A percentile compares a stretch with the other conserved stretches of the same genome.
Evolutionary conservation across 37 sponge, comb jelly and placozoan species (phyloP).

Genomic region (Diacarnus erythraeanus): DNA sequence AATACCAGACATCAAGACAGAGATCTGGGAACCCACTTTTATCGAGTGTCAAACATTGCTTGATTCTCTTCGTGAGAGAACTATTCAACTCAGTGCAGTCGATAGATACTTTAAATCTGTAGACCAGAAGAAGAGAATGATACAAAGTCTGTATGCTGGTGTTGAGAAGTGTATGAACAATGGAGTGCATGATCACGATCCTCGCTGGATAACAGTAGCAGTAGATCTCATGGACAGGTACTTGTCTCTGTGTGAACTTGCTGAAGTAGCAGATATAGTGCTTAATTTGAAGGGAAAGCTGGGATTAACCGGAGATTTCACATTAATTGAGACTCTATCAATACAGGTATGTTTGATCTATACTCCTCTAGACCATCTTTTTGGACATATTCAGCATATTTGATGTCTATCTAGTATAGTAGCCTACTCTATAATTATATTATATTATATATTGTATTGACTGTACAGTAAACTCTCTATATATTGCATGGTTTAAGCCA

Average conservation of each 20-base stretch:
- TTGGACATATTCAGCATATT: background rate
- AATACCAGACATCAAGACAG: slow-evolving; percentile 5
- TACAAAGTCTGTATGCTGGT: background rate
- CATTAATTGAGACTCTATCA: slow-evolving; percentile 24
- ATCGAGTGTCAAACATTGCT: slow-evolving; percentile 11
- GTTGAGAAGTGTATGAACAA: background rate
- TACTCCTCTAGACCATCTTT: background rate
- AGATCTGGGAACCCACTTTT: slow-evolving; percentile 37
- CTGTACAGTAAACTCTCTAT: too few relatives aligned
- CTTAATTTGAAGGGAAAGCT: slow-evolving; percentile 20
- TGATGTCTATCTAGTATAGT: too few relatives aligned
- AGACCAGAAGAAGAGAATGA: background rate
- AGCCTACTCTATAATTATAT: too few relatives aligned
- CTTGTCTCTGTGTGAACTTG: slow-evolving; percentile 5
- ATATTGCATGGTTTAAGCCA: too few relatives aligned
- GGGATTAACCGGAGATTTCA: slow-evolving; percentile 37
- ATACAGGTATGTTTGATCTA: background rate
- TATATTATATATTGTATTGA: too few relatives aligned
- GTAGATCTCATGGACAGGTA: slow-evolving; percentile 8
- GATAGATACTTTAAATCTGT: background rate
- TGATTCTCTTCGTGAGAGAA: background rate
- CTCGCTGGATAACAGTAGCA: background rate
- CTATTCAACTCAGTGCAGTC: slow-evolving; percentile 18
- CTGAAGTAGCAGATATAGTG: slow-evolving; percentile 21
- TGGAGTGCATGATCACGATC: too few relatives aligned